Percentiles rank a stretch among this genome's conserved stretches.
Evolutionary conservation across 2,797 vertebrate species (phyloP).

Genomic region (Sardinella longiceps): DNA sequence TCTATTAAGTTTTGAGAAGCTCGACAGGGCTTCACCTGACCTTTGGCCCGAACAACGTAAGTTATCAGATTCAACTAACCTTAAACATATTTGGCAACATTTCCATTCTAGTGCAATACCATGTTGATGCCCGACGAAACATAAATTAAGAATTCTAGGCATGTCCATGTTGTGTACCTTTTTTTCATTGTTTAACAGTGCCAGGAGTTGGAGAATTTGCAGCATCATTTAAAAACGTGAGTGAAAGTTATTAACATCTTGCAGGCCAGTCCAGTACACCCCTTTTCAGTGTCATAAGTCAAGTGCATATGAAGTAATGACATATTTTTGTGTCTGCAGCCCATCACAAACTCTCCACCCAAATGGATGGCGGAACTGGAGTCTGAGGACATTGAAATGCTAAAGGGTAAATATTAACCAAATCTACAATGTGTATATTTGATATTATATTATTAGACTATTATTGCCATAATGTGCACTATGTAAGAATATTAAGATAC

Average conservation of each 20-base stretch:
- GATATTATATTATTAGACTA: neutral
- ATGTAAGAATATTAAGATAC: too few species aligned
- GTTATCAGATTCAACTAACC: conserved; percentile 53
- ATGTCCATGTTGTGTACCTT: neutral
- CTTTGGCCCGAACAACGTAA: conserved; percentile 96
- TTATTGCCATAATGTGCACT: neutral
- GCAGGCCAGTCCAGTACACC: neutral
- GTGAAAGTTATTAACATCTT: conserved; percentile 59
- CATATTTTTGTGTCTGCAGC: conserved; percentile 70
- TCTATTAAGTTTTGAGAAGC: conserved; percentile 94
- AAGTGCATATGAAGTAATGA: neutral
- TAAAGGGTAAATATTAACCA: conserved; percentile 82
- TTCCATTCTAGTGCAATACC: neutral
- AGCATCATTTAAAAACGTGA: conserved; percentile 97
- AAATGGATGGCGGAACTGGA: conserved; percentile 99
- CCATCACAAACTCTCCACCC: conserved; percentile 92
- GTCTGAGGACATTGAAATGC: conserved; percentile 97
- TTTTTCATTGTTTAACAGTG: conserved; percentile 74
- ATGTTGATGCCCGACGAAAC: too few species aligned
- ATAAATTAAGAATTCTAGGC: too few species aligned
- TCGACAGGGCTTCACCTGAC: conserved; percentile 95
- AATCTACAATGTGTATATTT: too few species aligned
- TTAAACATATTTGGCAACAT: neutral
- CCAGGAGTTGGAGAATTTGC: conserved; percentile 97
- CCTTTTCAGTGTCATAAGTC: neutral